Evolutionary conservation across 2,888 invertebrate genomes (phyloP).

Genomic region (Dioctria linearis): DNA sequence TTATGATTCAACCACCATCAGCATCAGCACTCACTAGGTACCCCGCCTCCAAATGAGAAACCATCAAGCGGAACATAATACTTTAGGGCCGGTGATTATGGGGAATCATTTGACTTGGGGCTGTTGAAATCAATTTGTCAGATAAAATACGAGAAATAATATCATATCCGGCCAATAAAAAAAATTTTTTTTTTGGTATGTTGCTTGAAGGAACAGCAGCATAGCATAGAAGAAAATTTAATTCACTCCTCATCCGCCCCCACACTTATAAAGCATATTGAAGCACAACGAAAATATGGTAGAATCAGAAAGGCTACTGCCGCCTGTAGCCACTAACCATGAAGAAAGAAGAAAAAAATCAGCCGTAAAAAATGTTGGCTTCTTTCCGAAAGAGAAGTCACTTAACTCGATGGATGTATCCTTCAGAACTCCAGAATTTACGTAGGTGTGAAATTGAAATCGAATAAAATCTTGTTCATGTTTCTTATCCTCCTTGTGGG

Average conservation of each 20-base stretch:
- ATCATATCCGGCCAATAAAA: conserved; percentile 39
- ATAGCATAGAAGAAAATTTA: conserved; percentile 23
- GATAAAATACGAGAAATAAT: conserved; percentile 40
- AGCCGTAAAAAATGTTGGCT: conserved; percentile 6
- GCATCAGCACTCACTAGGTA: background rate
- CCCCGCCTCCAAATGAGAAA: conserved; percentile 36
- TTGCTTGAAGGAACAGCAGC: background rate
- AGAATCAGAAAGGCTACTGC: too few relatives aligned
- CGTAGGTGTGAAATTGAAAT: conserved; percentile 44
- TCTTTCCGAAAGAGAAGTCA: conserved; percentile 17
- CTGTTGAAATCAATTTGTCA: conserved; percentile 52
- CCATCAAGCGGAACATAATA: conserved; percentile 38
- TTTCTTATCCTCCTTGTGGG: too few relatives aligned
- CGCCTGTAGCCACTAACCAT: too few relatives aligned
- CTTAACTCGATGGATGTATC: too few relatives aligned
- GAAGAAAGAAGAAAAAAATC: background rate
- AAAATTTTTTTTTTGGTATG: background rate
- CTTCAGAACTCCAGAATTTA: conserved; percentile 8
- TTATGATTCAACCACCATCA: background rate
- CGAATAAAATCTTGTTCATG: background rate
- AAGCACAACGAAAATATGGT: too few relatives aligned
- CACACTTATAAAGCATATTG: too few relatives aligned
- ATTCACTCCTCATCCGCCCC: background rate
- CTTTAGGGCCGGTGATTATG: conserved; percentile 31
- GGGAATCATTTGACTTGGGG: conserved; percentile 42